A percentile compares a stretch with the other conserved stretches of the same genome.
Evolutionary conservation across 1,140 invertebrate genomes (phyloP).

Genomic region (Lordiphosa collinella): DNA sequence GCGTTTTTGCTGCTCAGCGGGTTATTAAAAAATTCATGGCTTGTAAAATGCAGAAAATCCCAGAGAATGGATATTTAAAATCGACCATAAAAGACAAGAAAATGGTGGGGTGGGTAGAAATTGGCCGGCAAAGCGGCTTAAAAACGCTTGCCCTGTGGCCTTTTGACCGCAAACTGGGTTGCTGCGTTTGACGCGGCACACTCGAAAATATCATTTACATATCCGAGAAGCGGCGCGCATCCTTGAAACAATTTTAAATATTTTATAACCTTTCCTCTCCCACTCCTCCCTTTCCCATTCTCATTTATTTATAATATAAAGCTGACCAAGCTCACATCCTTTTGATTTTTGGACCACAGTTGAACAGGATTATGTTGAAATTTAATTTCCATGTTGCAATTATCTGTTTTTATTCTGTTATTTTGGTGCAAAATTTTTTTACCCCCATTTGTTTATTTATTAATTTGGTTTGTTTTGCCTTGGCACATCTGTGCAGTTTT

Average conservation of each 20-base stretch:
- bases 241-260: conserved; percentile 58
- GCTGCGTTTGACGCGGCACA: conserved; percentile 61
- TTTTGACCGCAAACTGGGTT: conserved; percentile 59
- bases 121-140: conserved; percentile 64
- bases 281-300: no score
- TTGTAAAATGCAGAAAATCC: conserved; percentile 75
- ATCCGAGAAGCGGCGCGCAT: conserved; percentile 38
- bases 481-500: conserved; percentile 61
- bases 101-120: conserved; percentile 6
- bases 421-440: conserved; percentile 18
- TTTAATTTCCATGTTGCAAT: conserved; percentile 38
- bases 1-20: conserved; percentile 37
- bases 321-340: conserved; percentile 17
- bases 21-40: conserved; percentile 77
- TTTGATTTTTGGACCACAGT: conserved; percentile 31
- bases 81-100: conserved; percentile 62
- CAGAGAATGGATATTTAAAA: conserved; percentile 65
- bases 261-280: conserved; percentile 32
- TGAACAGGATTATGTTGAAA: conserved; percentile 27
- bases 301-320: conserved; percentile 2
- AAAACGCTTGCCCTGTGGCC: conserved; percentile 49
- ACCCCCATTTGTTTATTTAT: neutral
- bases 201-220: conserved; percentile 77
- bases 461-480: conserved; percentile 12
- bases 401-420: conserved; percentile 13